These are phyloP conservation scores for Hypotaenidia philippensis DNA, from an alignment of 2,797 vertebrate genomes.

Conservation along the genomic window DNA sequence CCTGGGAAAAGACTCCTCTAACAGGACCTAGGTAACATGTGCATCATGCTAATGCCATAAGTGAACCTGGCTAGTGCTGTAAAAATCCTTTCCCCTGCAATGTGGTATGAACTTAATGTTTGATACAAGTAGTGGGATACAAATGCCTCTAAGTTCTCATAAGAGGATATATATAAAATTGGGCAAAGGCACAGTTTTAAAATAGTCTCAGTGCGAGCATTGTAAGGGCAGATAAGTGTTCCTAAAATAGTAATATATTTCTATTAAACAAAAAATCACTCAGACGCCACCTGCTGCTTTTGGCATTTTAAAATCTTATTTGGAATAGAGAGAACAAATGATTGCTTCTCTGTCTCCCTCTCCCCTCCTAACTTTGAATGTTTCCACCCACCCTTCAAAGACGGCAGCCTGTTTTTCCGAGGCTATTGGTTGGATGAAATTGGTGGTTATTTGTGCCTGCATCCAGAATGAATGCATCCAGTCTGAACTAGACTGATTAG, in stretches of 20 bases:
- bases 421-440: conserved; percentile 14
- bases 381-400: background rate
- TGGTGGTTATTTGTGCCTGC: conserved; percentile 19
- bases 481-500: conserved; percentile 65
- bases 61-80: background rate
- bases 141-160: conserved; percentile 8
- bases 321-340: conserved; percentile 43
- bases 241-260: conserved; percentile 64
- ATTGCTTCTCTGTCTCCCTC: conserved; percentile 41
- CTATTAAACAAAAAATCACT: conserved; percentile 64
- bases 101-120: background rate
- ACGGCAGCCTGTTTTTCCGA: conserved; percentile 23
- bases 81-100: background rate
- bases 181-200: conserved; percentile 32
- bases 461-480: conserved; percentile 38
- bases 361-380: conserved; percentile 16
- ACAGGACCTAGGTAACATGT: background rate
- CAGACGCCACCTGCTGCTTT: conserved; percentile 63
- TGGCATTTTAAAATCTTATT: conserved; percentile 68
- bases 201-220: conserved; percentile 9
- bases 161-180: conserved; percentile 39
- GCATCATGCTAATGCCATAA: background rate
- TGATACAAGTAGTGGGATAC: background rate
- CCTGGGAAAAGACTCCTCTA: background rate
- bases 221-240: conserved; percentile 40